Evolutionary conservation across 2,888 invertebrate genomes (phyloP), one percentile per base, ranked within the genome.

Genomic region (Nematopogon swammerdamellus): DNA sequence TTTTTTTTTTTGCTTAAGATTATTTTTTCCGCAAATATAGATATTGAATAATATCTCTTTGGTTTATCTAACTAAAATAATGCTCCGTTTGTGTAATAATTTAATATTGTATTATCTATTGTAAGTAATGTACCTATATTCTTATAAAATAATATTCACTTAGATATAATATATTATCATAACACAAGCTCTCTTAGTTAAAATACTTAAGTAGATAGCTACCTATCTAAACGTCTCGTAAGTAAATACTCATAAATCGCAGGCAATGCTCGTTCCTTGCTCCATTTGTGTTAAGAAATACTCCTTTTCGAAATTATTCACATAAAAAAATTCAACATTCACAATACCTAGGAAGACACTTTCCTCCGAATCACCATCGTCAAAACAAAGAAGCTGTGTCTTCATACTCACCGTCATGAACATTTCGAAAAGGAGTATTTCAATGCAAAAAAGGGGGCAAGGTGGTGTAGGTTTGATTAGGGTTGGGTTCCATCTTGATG

Each of bases 381-480:
- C 16, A 44, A 18, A 2, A 10, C 14, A 18, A 19, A 14, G 19
- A n/a, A n/a, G 19, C 3, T 20, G 19, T 20, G 10, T 25, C 8
- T 46, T 14, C 6, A 10, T 2, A 14, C 18, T 42, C 18, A 30
- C 16, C 18, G 19, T 52, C 42, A 72, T 61, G 75, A 70, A 68
- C 79, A 72, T 77, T 80, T 80, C 74, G 80, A 77, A 77, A 80
- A 79, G 70, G 80, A 80, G 80, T 80, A 80, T 80, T 80, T 80
- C 80, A 87, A 77, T 87, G 87, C 84, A 87, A 82, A 87, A 89
- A 88, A 84, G 88, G 87, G 76, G 88, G 88, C 72, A 88, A 71
- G 49, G 87, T 83, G 43, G 88, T 87, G 63, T 87, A 88, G 47
- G 81, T 82, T 63, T 86, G 86, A 55, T 69, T 82, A 59, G 64